A percentile compares a stretch with the other conserved stretches of the same genome.
phyloP scores from a whole-genome alignment of 2,113 vertebrate species.

The Falcunculus frontatus region DNA sequence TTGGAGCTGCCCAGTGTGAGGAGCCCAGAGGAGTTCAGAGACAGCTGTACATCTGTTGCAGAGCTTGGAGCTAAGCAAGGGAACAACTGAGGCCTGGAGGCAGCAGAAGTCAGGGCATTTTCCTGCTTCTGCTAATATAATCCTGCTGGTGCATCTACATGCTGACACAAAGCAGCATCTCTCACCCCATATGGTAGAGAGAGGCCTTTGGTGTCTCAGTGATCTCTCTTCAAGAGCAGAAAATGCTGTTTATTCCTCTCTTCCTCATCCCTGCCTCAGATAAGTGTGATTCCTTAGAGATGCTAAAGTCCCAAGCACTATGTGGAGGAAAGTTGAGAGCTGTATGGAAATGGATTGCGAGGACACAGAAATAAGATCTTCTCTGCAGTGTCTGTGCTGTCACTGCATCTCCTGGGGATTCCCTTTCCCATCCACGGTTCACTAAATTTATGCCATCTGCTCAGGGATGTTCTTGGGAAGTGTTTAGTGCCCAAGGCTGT shows the following conservation, averaged over 20 bases:
- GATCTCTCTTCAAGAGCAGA: background rate
- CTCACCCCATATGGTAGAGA: background rate
- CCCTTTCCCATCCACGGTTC: background rate
- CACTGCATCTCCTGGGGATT: background rate
- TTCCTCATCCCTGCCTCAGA: background rate
- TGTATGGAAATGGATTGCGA: background rate
- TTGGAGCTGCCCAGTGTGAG: background rate
- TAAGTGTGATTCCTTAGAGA: background rate
- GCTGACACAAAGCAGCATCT: background rate
- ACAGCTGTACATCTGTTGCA: background rate
- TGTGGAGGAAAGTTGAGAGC: background rate
- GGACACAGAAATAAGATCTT: background rate
- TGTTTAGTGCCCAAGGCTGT: background rate
- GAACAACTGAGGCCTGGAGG: background rate
- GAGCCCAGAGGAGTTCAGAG: background rate
- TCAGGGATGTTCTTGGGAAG: background rate
- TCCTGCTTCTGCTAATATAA: background rate
- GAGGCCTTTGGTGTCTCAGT: background rate
- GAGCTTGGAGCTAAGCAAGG: background rate
- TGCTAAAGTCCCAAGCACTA: background rate
- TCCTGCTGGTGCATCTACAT: background rate
- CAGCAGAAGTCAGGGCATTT: background rate
- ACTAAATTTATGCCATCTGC: background rate
- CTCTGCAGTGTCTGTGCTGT: background rate
- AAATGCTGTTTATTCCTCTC: background rate